Evolutionary conservation across 2,797 vertebrate genomes (phyloP), one percentile per base, ranked within the genome.

Genomic region (Gobionotothen gibberifrons): DNA sequence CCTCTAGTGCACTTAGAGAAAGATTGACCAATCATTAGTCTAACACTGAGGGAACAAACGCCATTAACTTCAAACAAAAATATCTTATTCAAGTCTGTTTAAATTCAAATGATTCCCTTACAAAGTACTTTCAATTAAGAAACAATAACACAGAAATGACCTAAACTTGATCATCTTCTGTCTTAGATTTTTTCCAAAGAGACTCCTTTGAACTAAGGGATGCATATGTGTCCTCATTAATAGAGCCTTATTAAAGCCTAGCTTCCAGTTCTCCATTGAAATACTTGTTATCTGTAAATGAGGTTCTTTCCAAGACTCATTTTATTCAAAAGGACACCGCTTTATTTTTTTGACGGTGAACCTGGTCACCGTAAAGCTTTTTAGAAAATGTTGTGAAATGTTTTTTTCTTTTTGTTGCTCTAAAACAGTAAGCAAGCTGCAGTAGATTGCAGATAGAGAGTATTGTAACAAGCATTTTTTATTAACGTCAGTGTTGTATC

Each of bases 31-130:
- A 43, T 70, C 14, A 82, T 75, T 70, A 74, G 48, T 44, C 26
- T 69, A 65, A 56, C 21, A 49, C 14, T 56, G 42, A 72, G 19
- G 21, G 48, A 73, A 71, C 12, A 79, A 79, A 54, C 8, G n/a
- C 49, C 54, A 47, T 64, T 46, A 48, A 43, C 26, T 9, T 48
- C 14, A 63, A 72, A 72, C 40, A 53, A 72, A 62, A 51, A 13
- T 9, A 69, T 26, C 51, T 22, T 1, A 21, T 67, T 43, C 17
- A 26, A 21, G 40, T 56, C 14, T 39, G 48, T 58, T 62, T 64
- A 11, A 42, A 32, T 4, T 54, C 43, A 58, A 69, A 78, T 43
- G 36, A 66, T 52, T 46, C 51, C 12, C 51, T 39, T 14, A n/a
- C 66, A 16, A 43, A 58, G 49, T 51, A 0, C 70, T 60, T 85